These are phyloP conservation scores for Dromiciops gliroides DNA, from an alignment of 2,113 vertebrate genomes.

Conservation along the genomic window DNA sequence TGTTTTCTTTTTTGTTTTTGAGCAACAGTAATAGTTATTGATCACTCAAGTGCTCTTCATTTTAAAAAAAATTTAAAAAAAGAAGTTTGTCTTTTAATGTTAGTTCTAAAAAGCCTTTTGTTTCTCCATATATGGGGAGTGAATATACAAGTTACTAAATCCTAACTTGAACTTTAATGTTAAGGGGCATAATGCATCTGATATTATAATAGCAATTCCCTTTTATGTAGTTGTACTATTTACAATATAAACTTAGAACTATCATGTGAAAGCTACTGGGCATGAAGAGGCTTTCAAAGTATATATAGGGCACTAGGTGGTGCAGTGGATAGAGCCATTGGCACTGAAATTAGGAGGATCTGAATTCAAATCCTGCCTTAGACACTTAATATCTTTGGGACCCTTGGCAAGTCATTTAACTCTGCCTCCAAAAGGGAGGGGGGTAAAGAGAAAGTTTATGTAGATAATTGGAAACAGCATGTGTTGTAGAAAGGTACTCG, in stretches of 20 bases:
- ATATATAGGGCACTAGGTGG: neutral
- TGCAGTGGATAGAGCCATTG: too few relatives aligned
- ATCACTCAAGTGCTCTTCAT: constrained; percentile 48
- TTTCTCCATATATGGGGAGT: neutral
- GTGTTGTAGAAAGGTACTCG: neutral
- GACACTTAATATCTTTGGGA: neutral
- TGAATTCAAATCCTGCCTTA: neutral
- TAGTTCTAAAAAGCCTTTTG: neutral
- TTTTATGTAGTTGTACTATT: neutral
- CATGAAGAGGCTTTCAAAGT: neutral
- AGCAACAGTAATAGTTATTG: constrained; percentile 37
- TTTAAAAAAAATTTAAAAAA: constrained; percentile 59
- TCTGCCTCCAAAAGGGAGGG: neutral
- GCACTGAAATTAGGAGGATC: too few relatives aligned
- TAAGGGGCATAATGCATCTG: neutral
- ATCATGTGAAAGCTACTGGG: neutral
- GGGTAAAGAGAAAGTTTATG: too few relatives aligned
- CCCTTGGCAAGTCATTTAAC: neutral
- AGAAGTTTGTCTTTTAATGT: constrained; percentile 42
- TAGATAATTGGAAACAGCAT: neutral
- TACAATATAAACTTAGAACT: neutral
- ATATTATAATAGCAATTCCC: neutral
- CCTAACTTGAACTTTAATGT: neutral
- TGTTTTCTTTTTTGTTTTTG: constrained; percentile 54
- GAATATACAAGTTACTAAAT: neutral